These are phyloP conservation scores for Danio albolineatus DNA, from an alignment of 2,797 vertebrate genomes.

Conservation along the genomic window DNA sequence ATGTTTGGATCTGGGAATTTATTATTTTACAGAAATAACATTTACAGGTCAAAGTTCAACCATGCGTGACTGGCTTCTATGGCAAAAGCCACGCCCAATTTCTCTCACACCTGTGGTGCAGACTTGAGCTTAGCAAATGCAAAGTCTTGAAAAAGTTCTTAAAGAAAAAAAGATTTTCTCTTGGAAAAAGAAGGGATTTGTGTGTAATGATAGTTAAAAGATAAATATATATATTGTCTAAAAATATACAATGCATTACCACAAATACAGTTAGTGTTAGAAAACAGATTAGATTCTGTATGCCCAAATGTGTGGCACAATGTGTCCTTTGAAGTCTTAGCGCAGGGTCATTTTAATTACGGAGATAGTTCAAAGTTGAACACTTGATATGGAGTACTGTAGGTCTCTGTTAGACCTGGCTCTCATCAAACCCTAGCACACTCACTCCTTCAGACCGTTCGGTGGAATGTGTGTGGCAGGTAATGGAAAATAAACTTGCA, in stretches of 20 bases:
- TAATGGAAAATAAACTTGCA: slow-evolving; percentile 47
- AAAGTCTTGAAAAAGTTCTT: not conserved
- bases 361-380: slow-evolving; percentile 2
- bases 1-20: slow-evolving; percentile 59
- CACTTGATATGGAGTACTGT: not conserved
- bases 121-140: not conserved
- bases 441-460: not conserved
- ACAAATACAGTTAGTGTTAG: not conserved
- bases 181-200: not conserved
- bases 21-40: slow-evolving; percentile 1
- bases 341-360: not conserved
- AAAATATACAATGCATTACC: not conserved
- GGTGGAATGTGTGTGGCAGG: slow-evolving; percentile 43
- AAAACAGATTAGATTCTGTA: not conserved
- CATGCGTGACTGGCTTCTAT: slow-evolving; percentile 6
- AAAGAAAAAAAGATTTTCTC: not conserved
- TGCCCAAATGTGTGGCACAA: not conserved
- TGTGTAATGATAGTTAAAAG: not conserved
- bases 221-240: not conserved
- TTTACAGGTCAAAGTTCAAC: slow-evolving; percentile 19
- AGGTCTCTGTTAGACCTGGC: not conserved
- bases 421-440: slow-evolving; percentile 10
- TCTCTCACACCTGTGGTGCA: not conserved
- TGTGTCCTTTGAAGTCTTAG: not conserved
- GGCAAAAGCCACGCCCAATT: slow-evolving; percentile 1